phyloP scores from a whole-genome alignment of 2,797 vertebrate genomes.

The Liasis olivaceus region DNA sequence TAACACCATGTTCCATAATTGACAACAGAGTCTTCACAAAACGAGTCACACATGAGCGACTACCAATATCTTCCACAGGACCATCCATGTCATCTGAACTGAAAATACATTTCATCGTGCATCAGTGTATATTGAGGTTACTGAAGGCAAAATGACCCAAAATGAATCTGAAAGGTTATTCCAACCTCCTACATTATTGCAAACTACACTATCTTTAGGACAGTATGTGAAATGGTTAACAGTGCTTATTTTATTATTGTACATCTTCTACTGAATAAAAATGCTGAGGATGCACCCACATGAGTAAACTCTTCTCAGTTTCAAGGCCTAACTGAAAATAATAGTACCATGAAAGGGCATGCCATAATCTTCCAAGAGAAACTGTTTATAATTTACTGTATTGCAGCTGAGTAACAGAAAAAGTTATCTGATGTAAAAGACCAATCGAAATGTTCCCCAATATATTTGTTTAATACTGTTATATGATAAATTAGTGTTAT shows the following conservation, averaged over 20 bases:
- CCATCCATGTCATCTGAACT: conserved; percentile 98
- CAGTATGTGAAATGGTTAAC: neutral
- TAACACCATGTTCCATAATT: conserved; percentile 99
- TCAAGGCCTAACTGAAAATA: neutral
- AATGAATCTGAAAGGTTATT: neutral
- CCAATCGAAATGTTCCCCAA: neutral
- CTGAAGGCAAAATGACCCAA: neutral
- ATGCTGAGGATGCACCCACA: neutral
- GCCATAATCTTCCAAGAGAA: too few species aligned
- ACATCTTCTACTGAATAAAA: neutral
- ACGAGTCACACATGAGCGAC: conserved; percentile 95
- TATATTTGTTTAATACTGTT: neutral
- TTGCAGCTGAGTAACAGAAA: neutral
- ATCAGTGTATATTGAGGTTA: neutral
- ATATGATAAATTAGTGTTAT: neutral
- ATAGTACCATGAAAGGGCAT: neutral
- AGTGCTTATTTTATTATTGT: neutral
- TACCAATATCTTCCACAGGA: conserved; percentile 96
- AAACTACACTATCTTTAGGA: neutral
- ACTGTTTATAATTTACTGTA: neutral
- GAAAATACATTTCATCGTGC: conserved; percentile 42
- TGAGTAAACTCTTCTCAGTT: neutral
- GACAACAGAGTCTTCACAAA: conserved; percentile 95
- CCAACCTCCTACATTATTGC: neutral
- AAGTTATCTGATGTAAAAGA: neutral